These are phyloP conservation scores for Ceratina japonica DNA, from an alignment of 1,140 invertebrate species.

Conservation along the genomic window DNA sequence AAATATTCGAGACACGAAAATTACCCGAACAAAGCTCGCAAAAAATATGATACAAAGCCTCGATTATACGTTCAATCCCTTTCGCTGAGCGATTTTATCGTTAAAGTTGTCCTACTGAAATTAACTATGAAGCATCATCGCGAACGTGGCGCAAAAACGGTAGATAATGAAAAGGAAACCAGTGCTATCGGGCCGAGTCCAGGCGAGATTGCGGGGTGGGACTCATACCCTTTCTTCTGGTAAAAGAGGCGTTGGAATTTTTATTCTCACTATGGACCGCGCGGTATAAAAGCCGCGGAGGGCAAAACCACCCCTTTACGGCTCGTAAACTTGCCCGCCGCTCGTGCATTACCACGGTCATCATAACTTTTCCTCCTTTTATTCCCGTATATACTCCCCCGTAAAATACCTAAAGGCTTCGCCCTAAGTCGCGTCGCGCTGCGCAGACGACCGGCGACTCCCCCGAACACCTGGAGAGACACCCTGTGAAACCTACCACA, in stretches of 20 bases:
- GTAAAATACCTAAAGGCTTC: slow-evolving; percentile 68
- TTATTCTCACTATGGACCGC: slow-evolving; percentile 33
- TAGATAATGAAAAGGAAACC: slow-evolving; percentile 5
- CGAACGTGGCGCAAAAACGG: background rate
- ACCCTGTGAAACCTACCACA: slow-evolving; percentile 3
- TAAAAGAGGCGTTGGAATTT: slow-evolving; percentile 41
- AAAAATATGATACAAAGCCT: too few species aligned
- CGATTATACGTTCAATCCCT: too few species aligned
- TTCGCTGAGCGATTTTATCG: background rate
- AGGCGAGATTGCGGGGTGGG: slow-evolving; percentile 8
- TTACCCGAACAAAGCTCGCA: too few species aligned
- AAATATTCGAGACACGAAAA: too few species aligned
- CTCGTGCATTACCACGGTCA: slow-evolving; percentile 54
- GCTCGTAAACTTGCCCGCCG: slow-evolving; percentile 53
- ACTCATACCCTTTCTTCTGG: background rate
- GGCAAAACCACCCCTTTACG: slow-evolving; percentile 25
- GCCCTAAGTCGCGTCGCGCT: slow-evolving; percentile 58
- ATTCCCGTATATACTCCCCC: slow-evolving; percentile 60
- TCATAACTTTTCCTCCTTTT: slow-evolving; percentile 70
- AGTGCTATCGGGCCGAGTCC: slow-evolving; percentile 4
- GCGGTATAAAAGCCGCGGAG: slow-evolving; percentile 12
- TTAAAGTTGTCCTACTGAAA: background rate
- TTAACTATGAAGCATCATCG: background rate
- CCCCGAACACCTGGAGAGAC: slow-evolving; percentile 27
- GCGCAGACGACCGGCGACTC: background rate